Conservation (phyloP, 2,888 invertebrate species). For the Agrilus mali region DNA sequence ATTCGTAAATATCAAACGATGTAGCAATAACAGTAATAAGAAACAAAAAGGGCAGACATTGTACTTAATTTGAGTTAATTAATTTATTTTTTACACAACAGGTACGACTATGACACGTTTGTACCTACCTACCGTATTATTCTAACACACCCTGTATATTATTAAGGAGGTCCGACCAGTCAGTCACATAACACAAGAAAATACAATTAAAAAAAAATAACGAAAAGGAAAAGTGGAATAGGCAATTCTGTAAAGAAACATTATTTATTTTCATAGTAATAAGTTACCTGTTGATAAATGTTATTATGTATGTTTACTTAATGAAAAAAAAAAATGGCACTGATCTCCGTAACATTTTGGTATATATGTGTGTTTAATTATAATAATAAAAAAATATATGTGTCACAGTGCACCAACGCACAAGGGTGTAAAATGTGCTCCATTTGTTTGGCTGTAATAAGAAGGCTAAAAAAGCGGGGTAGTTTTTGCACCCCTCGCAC, state of each 20-base stretch:
- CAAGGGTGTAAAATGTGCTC: slow-evolving; percentile 14
- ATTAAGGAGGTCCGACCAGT: slow-evolving; percentile 26
- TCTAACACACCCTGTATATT: background rate
- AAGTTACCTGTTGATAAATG: slow-evolving; percentile 25
- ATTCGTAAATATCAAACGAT: slow-evolving; percentile 25
- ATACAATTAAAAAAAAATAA: slow-evolving; percentile 19
- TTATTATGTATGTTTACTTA: slow-evolving; percentile 29
- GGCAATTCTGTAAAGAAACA: slow-evolving; percentile 21
- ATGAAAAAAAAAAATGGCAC: slow-evolving; percentile 21
- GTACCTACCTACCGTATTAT: background rate
- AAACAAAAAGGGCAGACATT: slow-evolving; percentile 27
- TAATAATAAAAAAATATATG: slow-evolving; percentile 12
- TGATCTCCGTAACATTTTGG: slow-evolving; percentile 27
- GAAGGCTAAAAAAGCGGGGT: background rate
- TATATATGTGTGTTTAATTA: slow-evolving; percentile 25
- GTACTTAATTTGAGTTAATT: slow-evolving; percentile 16
- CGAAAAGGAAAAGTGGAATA: slow-evolving; percentile 21
- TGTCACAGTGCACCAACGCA: slow-evolving; percentile 31
- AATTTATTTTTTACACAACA: background rate
- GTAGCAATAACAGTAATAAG: slow-evolving; percentile 23
- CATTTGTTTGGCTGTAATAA: background rate
- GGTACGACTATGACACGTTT: too few relatives aligned
- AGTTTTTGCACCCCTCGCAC: slow-evolving; percentile 15
- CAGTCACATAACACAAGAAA: slow-evolving; percentile 9
- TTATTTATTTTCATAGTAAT: slow-evolving; percentile 30